Conservation (phyloP, 2,113 vertebrate species). For the Notarius quadriscutis region DNA sequence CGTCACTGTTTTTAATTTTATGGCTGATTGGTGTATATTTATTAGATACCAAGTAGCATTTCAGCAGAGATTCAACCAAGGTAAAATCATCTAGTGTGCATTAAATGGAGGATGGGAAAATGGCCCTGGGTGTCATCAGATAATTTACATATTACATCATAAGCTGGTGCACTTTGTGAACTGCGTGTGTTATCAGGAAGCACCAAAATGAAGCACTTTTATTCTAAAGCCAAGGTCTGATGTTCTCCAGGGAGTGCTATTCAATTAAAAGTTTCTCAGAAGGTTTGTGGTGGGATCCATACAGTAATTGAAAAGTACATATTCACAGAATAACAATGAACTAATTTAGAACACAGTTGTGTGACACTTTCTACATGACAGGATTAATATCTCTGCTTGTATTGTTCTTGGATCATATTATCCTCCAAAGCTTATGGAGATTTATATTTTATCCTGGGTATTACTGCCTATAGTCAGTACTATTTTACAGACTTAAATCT, state of each 20-base stretch:
- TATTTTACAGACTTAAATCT: neutral
- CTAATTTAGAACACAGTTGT: conserved; percentile 5
- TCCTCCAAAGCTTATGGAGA: conserved; percentile 10
- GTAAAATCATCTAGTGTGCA: neutral
- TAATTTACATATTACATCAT: conserved; percentile 6
- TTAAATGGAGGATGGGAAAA: neutral
- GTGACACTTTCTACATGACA: neutral
- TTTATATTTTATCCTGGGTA: neutral
- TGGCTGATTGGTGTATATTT: neutral
- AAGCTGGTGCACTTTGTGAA: neutral
- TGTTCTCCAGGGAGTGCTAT: conserved; percentile 5
- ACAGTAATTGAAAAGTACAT: conserved; percentile 20
- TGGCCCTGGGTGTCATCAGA: neutral
- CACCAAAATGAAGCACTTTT: conserved; percentile 14
- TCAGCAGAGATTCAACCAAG: neutral
- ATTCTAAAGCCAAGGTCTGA: conserved; percentile 14
- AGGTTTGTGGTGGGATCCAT: neutral
- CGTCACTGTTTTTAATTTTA: too few relatives aligned
- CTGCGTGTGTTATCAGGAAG: conserved; percentile 1
- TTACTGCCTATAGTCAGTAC: conserved; percentile 16
- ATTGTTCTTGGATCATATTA: conserved; percentile 17
- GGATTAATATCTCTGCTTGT: conserved; percentile 32
- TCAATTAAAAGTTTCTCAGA: conserved; percentile 33
- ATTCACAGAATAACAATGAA: conserved; percentile 1
- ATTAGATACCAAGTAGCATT: neutral